A percentile compares a stretch with the other conserved stretches of the same genome.
Evolutionary conservation across 2,888 invertebrate species (phyloP).

Genomic region (Philaethria dido): DNA sequence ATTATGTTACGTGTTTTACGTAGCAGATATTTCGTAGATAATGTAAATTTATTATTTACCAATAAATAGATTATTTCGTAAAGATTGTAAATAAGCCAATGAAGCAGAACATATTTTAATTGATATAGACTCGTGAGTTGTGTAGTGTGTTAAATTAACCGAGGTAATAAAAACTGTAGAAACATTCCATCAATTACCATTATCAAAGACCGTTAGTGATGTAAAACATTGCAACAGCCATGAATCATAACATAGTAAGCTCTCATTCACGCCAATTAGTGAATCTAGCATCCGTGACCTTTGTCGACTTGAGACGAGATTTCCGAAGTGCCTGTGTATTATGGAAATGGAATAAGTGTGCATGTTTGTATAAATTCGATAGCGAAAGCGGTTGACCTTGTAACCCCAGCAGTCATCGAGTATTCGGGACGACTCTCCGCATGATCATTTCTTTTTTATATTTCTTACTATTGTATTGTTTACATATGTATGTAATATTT

Average conservation of each 20-base stretch:
- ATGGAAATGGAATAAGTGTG: conserved; percentile 26
- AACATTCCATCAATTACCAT: conserved; percentile 13
- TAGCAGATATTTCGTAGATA: background rate
- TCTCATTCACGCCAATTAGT: conserved; percentile 30
- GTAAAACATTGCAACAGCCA: conserved; percentile 27
- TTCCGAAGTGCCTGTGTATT: conserved; percentile 19
- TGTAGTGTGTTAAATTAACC: conserved; percentile 3
- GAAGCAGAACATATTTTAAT: conserved; percentile 1
- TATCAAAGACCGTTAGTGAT: conserved; percentile 24
- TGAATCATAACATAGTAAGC: conserved; percentile 27
- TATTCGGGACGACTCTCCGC: conserved; percentile 44
- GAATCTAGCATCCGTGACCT: conserved; percentile 32
- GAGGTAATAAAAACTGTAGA: conserved; percentile 6
- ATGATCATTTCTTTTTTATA: conserved; percentile 21
- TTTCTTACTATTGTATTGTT: background rate
- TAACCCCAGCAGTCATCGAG: conserved; percentile 52
- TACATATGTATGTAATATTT: background rate
- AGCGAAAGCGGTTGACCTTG: conserved; percentile 73
- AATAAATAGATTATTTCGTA: conserved; percentile 6
- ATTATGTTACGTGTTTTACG: background rate
- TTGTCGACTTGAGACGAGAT: conserved; percentile 28
- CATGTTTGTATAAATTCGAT: conserved; percentile 40
- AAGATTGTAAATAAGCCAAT: background rate
- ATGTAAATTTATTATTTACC: background rate
- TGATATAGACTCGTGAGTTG: conserved; percentile 1